These are phyloP conservation scores for Mormyrus hasselquistii DNA, from an alignment of 2,797 vertebrate genomes.

Conservation along the genomic window DNA sequence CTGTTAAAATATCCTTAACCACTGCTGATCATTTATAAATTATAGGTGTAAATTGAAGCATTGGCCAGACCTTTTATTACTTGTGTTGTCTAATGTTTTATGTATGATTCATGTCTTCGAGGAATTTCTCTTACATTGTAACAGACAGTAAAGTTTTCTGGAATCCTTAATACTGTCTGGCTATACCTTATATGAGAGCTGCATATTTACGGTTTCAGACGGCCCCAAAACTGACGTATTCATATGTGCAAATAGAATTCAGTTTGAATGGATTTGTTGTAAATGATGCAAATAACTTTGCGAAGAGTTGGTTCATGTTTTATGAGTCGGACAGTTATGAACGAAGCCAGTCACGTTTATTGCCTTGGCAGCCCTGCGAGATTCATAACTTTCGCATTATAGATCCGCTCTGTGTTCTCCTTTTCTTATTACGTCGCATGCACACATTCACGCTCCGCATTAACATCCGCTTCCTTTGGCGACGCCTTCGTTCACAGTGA, in stretches of 20 bases:
- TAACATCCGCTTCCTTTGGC: neutral
- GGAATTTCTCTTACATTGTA: neutral
- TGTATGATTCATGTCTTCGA: neutral
- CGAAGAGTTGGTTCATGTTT: neutral
- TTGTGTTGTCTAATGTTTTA: neutral
- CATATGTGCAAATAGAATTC: neutral
- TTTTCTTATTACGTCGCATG: neutral
- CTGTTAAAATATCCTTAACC: neutral
- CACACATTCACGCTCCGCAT: neutral
- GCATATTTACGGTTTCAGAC: neutral
- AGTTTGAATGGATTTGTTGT: neutral
- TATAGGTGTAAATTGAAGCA: neutral
- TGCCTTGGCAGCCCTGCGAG: neutral
- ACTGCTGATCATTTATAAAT: neutral
- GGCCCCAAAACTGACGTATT: neutral
- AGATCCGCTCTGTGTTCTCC: neutral
- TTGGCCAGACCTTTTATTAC: neutral
- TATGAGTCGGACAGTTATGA: neutral
- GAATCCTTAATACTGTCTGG: neutral
- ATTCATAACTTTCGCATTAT: constrained; percentile 6
- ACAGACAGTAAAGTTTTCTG: neutral
- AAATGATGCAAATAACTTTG: neutral
- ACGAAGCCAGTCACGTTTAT: neutral
- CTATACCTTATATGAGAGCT: neutral
- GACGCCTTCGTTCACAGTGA: neutral